These are phyloP conservation scores for Diuraphis noxia DNA, from an alignment of 1,140 invertebrate genomes.

Conservation along the genomic window DNA sequence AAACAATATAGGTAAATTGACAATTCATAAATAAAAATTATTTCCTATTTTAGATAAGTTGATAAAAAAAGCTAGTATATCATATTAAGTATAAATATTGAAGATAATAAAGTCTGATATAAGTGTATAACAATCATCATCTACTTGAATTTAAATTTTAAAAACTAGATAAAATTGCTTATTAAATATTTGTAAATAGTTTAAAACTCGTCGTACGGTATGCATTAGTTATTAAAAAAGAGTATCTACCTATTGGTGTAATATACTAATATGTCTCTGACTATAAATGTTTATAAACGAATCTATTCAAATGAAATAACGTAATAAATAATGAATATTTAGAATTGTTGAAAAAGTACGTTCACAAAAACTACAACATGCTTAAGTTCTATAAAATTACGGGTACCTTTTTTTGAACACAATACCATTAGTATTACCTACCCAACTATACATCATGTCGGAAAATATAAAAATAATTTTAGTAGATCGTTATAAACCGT, in stretches of 20 bases:
- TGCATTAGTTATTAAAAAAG: background rate
- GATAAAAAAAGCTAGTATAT: background rate
- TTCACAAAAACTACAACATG: background rate
- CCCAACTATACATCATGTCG: background rate
- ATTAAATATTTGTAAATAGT: background rate
- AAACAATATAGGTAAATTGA: background rate
- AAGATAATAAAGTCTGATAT: background rate
- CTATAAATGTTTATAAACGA: background rate
- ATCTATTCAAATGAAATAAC: background rate
- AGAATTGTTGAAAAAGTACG: background rate
- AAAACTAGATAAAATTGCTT: background rate
- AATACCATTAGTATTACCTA: background rate
- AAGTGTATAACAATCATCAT: background rate
- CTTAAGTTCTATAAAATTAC: background rate
- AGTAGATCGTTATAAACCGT: conserved; percentile 1
- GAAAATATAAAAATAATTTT: conserved; percentile 2
- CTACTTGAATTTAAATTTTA: background rate
- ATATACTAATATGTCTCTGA: too few relatives aligned
- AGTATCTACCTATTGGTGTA: background rate
- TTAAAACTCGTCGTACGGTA: background rate
- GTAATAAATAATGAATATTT: background rate
- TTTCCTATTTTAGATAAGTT: background rate
- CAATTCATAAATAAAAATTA: background rate
- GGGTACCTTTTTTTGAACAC: background rate
- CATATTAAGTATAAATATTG: background rate